A percentile compares a stretch with the other conserved stretches of the same genome.
phyloP scores from a whole-genome alignment of 1,140 invertebrate genomes.

The Eriocheir sinensis region DNA sequence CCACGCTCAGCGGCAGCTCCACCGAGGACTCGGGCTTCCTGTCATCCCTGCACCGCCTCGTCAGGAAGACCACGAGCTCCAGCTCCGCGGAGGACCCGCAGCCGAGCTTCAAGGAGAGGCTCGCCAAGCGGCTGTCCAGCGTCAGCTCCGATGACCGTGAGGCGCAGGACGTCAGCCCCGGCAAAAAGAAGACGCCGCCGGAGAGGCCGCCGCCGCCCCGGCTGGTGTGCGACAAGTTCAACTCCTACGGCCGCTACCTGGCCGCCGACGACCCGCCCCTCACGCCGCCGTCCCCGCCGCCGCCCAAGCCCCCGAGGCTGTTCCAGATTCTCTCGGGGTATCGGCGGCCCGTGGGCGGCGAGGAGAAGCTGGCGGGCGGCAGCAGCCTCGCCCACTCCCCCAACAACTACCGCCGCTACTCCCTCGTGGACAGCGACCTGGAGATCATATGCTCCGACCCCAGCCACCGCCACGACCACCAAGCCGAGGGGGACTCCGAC shows the following conservation, averaged over 20 bases:
- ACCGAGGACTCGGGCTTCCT: conserved; percentile 64
- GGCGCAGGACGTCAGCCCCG: not conserved
- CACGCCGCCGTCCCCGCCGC: conserved; percentile 63
- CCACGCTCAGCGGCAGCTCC: conserved; percentile 56
- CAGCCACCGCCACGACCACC: not conserved
- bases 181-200: conserved; percentile 64
- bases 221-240: conserved; percentile 62
- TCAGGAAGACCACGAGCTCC: conserved; percentile 61
- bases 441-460: conserved; percentile 69
- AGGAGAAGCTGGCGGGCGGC: not conserved
- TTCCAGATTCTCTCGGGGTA: conserved; percentile 75
- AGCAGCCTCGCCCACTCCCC: not conserved
- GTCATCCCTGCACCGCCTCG: conserved; percentile 64
- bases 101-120: conserved; percentile 55
- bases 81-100: conserved; percentile 57
- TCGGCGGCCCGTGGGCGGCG: not conserved
- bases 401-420: conserved; percentile 75
- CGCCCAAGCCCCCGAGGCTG: conserved; percentile 75
- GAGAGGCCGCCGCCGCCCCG: conserved; percentile 65
- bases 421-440: conserved; percentile 74
- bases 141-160: conserved; percentile 67
- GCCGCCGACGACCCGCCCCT: not conserved
- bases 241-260: conserved; percentile 61
- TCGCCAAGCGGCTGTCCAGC: conserved; percentile 63
- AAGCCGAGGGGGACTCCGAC: conserved; percentile 16